Conservation (phyloP, 2,888 invertebrate genomes). For the Ochropleura leucogaster region DNA sequence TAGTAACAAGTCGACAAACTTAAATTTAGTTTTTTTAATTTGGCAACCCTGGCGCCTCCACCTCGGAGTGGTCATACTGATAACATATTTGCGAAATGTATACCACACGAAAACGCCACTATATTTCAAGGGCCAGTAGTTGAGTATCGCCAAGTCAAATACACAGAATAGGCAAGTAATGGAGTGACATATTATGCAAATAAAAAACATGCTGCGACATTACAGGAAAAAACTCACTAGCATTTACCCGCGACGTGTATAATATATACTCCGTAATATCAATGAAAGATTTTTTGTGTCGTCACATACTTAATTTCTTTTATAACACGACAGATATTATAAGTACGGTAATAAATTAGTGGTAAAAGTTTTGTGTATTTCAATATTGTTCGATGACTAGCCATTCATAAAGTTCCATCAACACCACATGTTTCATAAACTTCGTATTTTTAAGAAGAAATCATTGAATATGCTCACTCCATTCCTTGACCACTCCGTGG, state of each 20-base stretch:
- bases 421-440: neutral
- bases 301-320: neutral
- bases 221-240: neutral
- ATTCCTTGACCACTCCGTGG: slow-evolving; percentile 13
- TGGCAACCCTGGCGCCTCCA: too few relatives aligned
- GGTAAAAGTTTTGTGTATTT: neutral
- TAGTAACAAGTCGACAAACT: too few relatives aligned
- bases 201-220: neutral
- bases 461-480: neutral
- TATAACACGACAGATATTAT: neutral
- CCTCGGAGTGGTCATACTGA: neutral
- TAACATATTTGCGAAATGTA: neutral
- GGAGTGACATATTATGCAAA: slow-evolving; percentile 4
- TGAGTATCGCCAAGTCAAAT: neutral
- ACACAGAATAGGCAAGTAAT: slow-evolving; percentile 32
- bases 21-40: too few relatives aligned
- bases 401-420: neutral
- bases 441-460: too few relatives aligned
- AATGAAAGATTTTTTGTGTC: neutral
- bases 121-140: neutral
- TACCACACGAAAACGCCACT: neutral
- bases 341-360: neutral
- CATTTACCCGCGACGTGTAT: neutral
- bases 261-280: neutral
- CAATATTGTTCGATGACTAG: neutral